Evolutionary conservation across 2,888 invertebrate species (phyloP).

Genomic region (Aplocera efformata): DNA sequence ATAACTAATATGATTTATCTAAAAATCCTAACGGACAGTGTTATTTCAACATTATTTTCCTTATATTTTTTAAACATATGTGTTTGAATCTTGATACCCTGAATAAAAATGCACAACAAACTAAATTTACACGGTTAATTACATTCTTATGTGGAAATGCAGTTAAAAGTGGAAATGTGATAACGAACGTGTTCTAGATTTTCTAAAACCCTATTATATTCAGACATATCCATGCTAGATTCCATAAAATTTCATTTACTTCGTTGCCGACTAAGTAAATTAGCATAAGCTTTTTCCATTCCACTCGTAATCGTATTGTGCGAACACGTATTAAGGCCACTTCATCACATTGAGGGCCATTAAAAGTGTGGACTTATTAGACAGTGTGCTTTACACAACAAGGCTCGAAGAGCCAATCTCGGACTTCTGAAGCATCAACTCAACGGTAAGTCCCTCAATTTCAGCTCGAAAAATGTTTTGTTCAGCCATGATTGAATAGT

Average conservation of each 20-base stretch:
- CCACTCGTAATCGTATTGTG: slow-evolving; percentile 8
- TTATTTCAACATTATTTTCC: no score
- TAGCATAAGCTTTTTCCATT: slow-evolving; percentile 13
- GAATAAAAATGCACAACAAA: no score
- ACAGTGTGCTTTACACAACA: slow-evolving; percentile 31
- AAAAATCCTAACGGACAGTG: slow-evolving; percentile 2
- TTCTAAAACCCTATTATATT: no score
- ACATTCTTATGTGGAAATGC: no score
- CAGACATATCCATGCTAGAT: no score
- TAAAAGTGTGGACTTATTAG: slow-evolving; percentile 43
- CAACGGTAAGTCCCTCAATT: slow-evolving; percentile 47
- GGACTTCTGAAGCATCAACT: slow-evolving; percentile 30
- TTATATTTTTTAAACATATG: no score
- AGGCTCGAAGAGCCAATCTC: slow-evolving; percentile 58
- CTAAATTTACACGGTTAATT: no score
- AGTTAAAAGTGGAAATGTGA: no score
- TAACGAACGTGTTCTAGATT: no score
- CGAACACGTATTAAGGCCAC: slow-evolving; percentile 28
- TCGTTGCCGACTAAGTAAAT: no score
- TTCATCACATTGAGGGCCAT: slow-evolving; percentile 31
- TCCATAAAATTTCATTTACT: no score
- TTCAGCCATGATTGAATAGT: slow-evolving; percentile 25
- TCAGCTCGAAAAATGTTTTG: slow-evolving; percentile 4
- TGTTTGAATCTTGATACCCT: no score
- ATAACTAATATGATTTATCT: slow-evolving; percentile 6